phyloP scores from a whole-genome alignment of 1,140 invertebrate species.

The Zaprionus taronus region DNA sequence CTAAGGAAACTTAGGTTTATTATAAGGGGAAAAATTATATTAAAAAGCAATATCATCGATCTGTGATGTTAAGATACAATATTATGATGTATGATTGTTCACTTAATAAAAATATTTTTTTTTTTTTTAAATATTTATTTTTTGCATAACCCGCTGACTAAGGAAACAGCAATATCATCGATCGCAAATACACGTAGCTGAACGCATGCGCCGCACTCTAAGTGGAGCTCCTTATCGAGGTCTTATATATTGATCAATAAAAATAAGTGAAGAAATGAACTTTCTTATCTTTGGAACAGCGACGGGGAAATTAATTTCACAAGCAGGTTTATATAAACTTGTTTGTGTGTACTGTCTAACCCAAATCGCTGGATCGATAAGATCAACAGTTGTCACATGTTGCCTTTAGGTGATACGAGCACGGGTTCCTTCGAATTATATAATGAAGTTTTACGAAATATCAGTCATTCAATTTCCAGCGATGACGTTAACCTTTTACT shows the following conservation, averaged over 20 bases:
- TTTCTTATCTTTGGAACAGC: slow-evolving; percentile 50
- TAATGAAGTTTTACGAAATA: not conserved
- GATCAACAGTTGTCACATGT: slow-evolving; percentile 57
- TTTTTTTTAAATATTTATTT: too few relatives aligned
- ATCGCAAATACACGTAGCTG: slow-evolving; percentile 23
- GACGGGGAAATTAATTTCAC: slow-evolving; percentile 51
- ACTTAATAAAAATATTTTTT: too few relatives aligned
- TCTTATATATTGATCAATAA: slow-evolving; percentile 50
- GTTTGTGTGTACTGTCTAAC: slow-evolving; percentile 27
- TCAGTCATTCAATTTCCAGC: not conserved
- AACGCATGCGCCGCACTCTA: slow-evolving; percentile 10
- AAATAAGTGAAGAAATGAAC: slow-evolving; percentile 20
- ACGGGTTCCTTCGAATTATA: not conserved
- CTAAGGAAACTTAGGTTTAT: slow-evolving; percentile 7
- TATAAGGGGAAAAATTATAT: too few relatives aligned
- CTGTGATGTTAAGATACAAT: too few relatives aligned
- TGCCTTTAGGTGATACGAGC: slow-evolving; percentile 20
- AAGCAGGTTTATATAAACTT: slow-evolving; percentile 48
- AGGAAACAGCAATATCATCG: not conserved
- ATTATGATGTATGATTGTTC: too few relatives aligned
- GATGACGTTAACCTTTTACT: not conserved
- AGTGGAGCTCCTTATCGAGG: slow-evolving; percentile 52
- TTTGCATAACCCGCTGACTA: slow-evolving; percentile 37
- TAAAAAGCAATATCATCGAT: too few relatives aligned
- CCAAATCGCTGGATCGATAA: slow-evolving; percentile 47